These are phyloP conservation scores for Muricea muricata DNA, from an alignment of 92 coral and sea anemone species.

Conservation along the genomic window DNA sequence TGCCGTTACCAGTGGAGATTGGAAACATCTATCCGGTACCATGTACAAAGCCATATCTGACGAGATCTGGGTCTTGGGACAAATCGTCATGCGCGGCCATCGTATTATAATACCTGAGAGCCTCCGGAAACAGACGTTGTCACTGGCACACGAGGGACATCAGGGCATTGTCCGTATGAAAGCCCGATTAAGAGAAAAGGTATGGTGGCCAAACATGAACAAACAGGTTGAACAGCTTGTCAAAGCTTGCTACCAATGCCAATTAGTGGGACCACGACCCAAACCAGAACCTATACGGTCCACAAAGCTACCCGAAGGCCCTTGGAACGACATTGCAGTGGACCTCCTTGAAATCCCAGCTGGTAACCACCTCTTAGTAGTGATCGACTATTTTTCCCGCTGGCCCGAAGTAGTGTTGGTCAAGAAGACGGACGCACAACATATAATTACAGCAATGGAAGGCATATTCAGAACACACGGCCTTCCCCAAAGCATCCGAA, in stretches of 20 bases:
- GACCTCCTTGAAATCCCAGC: slow-evolving; percentile 57
- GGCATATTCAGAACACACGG: slow-evolving; percentile 75
- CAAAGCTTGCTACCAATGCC: slow-evolving; percentile 44
- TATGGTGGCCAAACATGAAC: slow-evolving; percentile 63
- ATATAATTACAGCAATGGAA: too few relatives aligned
- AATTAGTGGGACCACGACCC: slow-evolving; percentile 58
- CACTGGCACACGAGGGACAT: slow-evolving; percentile 51
- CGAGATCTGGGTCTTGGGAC: slow-evolving; percentile 11
- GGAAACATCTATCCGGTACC: slow-evolving; percentile 15
- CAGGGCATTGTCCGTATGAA: slow-evolving; percentile 44
- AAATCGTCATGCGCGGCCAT: background rate
- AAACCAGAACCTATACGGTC: slow-evolving; percentile 70
- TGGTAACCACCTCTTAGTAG: slow-evolving; percentile 66
- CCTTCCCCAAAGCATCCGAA: slow-evolving; percentile 57
- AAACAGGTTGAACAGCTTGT: slow-evolving; percentile 52
- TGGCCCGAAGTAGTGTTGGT: too few relatives aligned
- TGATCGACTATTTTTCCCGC: too few relatives aligned
- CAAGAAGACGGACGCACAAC: too few relatives aligned
- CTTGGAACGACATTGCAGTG: slow-evolving; percentile 67
- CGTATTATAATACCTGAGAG: slow-evolving; percentile 1
- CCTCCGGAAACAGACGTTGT: background rate
- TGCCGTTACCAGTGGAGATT: slow-evolving; percentile 52
- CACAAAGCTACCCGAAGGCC: slow-evolving; percentile 69
- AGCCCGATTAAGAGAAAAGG: slow-evolving; percentile 41
- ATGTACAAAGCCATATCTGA: slow-evolving; percentile 38